Conservation (phyloP, 2,888 invertebrate genomes). For the Catotricha subobsoleta region DNA sequence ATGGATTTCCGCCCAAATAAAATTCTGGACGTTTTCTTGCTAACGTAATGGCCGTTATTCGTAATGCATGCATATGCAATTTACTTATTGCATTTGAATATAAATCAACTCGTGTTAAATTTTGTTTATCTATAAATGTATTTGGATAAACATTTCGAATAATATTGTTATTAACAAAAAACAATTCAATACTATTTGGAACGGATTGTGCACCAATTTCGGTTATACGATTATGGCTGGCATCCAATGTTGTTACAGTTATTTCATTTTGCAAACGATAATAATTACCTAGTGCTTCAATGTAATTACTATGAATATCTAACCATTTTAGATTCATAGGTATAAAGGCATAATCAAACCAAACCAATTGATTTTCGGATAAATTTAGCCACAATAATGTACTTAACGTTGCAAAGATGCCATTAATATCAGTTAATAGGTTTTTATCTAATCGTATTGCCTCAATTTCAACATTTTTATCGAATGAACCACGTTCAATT, state of each 20-base stretch:
- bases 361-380: slow-evolving; percentile 78
- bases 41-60: slow-evolving; percentile 52
- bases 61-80: slow-evolving; percentile 62
- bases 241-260: slow-evolving; percentile 67
- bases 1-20: slow-evolving; percentile 82
- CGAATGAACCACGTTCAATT: slow-evolving; percentile 71
- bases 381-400: slow-evolving; percentile 74
- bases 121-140: slow-evolving; percentile 71
- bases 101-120: slow-evolving; percentile 72
- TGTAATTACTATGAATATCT: slow-evolving; percentile 79
- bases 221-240: slow-evolving; percentile 72
- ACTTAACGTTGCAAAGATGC: slow-evolving; percentile 68
- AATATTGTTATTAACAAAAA: slow-evolving; percentile 80
- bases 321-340: slow-evolving; percentile 79
- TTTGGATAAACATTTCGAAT: slow-evolving; percentile 64
- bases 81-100: slow-evolving; percentile 73
- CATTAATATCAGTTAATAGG: slow-evolving; percentile 74
- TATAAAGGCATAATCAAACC: slow-evolving; percentile 87
- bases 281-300: slow-evolving; percentile 74
- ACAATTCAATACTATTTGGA: slow-evolving; percentile 70
- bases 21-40: slow-evolving; percentile 69
- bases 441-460: slow-evolving; percentile 79
- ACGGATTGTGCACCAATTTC: slow-evolving; percentile 70
- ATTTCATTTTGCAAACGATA: slow-evolving; percentile 70
- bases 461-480: slow-evolving; percentile 61